Evolutionary conservation across 2,797 vertebrate genomes (phyloP).

Genomic region (Alcedo quadribrachys): DNA sequence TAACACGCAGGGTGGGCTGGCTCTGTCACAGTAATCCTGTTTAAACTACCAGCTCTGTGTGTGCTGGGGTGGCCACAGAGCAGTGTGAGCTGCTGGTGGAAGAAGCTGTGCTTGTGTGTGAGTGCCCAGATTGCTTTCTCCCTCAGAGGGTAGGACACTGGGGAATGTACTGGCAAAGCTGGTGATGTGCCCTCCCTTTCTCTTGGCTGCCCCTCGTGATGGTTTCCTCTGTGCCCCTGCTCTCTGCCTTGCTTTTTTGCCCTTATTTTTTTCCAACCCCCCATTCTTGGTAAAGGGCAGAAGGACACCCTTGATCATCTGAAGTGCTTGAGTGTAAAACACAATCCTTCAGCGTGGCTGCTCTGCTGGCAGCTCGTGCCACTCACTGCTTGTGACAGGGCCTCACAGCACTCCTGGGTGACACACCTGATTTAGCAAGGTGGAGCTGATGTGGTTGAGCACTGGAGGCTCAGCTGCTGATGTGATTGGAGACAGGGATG

Average conservation of each 20-base stretch:
- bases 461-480: background rate
- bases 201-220: background rate
- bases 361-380: background rate
- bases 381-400: background rate
- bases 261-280: background rate
- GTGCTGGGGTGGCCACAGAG: background rate
- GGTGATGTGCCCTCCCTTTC: background rate
- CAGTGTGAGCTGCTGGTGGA: fast-evolving
- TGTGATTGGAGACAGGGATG: background rate
- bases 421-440: background rate
- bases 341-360: background rate
- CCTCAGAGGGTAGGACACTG: background rate
- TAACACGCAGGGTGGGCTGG: background rate
- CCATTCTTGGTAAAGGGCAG: background rate
- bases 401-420: background rate
- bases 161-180: background rate
- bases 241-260: background rate
- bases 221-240: background rate
- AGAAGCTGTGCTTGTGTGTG: background rate
- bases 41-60: background rate
- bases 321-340: background rate
- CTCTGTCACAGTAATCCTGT: background rate
- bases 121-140: background rate
- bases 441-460: background rate
- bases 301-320: background rate